Percentiles rank a stretch among this genome's conserved stretches.
phyloP scores from a whole-genome alignment of 2,113 vertebrate genomes.

The Misgurnus mizolepis region DNA sequence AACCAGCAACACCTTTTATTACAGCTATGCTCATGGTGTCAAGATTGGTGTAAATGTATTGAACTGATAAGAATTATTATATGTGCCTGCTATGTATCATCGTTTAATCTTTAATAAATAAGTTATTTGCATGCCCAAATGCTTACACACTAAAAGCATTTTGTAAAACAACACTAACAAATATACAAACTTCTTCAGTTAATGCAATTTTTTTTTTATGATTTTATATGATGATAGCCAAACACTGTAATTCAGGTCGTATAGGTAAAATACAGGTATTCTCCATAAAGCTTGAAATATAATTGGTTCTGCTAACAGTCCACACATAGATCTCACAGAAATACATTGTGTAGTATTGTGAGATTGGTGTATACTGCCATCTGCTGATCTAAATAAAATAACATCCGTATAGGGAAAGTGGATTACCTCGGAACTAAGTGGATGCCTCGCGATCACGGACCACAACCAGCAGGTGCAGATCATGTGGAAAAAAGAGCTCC shows the following conservation, averaged over 20 bases:
- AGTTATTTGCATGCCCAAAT: no score
- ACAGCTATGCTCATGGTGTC: background rate
- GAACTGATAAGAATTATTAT: background rate
- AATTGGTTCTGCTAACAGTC: no score
- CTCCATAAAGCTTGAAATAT: no score
- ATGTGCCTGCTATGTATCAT: background rate
- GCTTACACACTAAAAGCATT: no score
- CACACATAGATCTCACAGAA: no score
- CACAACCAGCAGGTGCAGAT: conserved; percentile 87
- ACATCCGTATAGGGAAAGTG: background rate
- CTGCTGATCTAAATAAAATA: background rate
- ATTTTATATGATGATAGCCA: no score
- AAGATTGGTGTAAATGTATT: background rate
- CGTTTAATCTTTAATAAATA: background rate
- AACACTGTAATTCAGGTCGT: no score
- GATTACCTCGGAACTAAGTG: conserved; percentile 84
- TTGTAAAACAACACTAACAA: no score
- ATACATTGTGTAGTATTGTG: background rate
- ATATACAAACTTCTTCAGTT: no score
- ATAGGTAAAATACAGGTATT: no score
- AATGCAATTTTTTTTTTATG: no score
- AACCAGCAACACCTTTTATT: conserved; percentile 25
- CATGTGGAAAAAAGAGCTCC: conserved; percentile 87
- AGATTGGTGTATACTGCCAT: conserved; percentile 10
- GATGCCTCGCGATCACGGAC: conserved; percentile 80